Base-by-base conservation (phyloP, 2,113 vertebrate genomes). In the Myxocyprinus asiaticus region DNA sequence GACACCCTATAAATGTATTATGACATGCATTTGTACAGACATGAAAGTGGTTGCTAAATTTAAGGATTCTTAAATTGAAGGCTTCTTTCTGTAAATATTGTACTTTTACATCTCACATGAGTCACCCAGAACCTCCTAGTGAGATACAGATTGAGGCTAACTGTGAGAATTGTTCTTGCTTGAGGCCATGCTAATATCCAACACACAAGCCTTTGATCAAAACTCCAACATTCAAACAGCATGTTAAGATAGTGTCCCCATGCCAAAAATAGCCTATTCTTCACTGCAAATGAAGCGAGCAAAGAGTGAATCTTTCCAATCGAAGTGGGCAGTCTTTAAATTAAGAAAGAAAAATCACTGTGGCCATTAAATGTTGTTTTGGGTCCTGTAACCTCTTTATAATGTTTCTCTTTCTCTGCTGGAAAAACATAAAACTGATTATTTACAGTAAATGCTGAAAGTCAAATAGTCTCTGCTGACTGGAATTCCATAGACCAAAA, bases 131-230 rank as follows among this genome's bases (percentile, higher is more conserved):
- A 12, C 14, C 47, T 70, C 59, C 48, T n/a, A 9, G 75, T 70
- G 65, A 33, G 77, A 83, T 69, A 79, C 62, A 63, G 74, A 75
- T 70, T 65, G 65, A 51, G 7, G 73, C 64, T 56, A 61, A 81
- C 43, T 69, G 76, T 55, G 75, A 67, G 50, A 76, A 70, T 58
- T 75, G 65, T 74, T 78, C 44, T 50, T 62, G 50, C 79, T 63
- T 48, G 44, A 58, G 70, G 79, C 66, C 14, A 67, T 77, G 59
- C 69, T 66, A 66, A 75, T 65, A 48, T 61, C 22, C 22, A 53
- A 76, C 61, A 76, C 61, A 76, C 42, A 59, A 81, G 58, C 56
- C 69, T 78, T 75, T 84, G 77, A 78, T 81, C 51, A 62, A 70
- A 63, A 33, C 61, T 63, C 33, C 61, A 33, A 48, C 48, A 7